Base-by-base conservation (phyloP, 2,113 vertebrate species). In the Gasterosteus nipponicus region DNA sequence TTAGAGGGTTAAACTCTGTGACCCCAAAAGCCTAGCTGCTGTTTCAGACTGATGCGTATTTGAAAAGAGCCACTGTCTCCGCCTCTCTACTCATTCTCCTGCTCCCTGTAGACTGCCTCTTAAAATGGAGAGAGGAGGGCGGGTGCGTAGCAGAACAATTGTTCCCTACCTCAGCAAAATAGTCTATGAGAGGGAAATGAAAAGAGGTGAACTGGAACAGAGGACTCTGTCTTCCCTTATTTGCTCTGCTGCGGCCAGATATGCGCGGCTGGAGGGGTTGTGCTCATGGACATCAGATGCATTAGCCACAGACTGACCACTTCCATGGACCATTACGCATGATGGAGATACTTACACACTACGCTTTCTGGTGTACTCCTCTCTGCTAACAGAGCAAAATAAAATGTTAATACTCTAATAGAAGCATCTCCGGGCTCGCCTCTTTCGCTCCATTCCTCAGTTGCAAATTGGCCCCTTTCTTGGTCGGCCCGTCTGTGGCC, bases 241-340 rank as follows among this genome's bases (percentile, higher is more conserved):
- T 87, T 91, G 71, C 85, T 82, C 73, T 75, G 66, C 84, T 88
- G 19, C 38, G 44, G 67, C 49, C 54, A 65, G 79, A 81, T 81
- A 80, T 85, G 77, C 79, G 72, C 68, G 73, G 73, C 59, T 58
- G 68, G 57, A 75, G 38, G 56, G 71, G 75, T 59, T 51, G 47
- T 82, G 67, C 77, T 51, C 31, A 38, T 65, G 79, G 84, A 86
- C 72, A 69, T 86, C 76, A 89, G 83, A 77, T 75, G 79, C 83
- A 86, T 85, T 85, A 87, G 77, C 78, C 71, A 77, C 81, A 80
- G 72, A 75, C 81, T 80, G 85, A 80, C 86, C 66, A 72, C 62
- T 73, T 85, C 81, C 77, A 75, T 15, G 69, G 60, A 70, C 78
- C 81, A 87, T 82, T 85, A 83, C 57, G 12, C 53, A 7, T 84